A percentile compares a stretch with the other conserved stretches of the same genome.
These are phyloP conservation scores for Diachrysia chrysitis DNA, from an alignment of 2,888 invertebrate species.

Conservation along the genomic window DNA sequence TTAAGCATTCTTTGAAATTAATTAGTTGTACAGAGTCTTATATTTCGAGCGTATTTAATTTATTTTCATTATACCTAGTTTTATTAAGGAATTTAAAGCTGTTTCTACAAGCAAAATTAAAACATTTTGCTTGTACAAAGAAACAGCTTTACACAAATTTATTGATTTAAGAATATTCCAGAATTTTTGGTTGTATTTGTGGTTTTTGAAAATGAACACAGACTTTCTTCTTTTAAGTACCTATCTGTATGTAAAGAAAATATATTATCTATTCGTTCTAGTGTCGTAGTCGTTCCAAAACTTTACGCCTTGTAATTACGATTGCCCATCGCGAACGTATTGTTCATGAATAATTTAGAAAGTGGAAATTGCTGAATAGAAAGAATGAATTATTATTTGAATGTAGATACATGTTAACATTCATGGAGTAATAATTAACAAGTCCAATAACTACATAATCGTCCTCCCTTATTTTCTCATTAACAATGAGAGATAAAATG, in stretches of 20 bases:
- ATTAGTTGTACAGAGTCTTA: neutral
- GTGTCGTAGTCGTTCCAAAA: slow-evolving; percentile 39
- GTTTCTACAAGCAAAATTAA: slow-evolving; percentile 5
- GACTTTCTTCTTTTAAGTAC: neutral
- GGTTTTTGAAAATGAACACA: neutral
- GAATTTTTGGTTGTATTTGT: neutral
- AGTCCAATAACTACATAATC: slow-evolving; percentile 25
- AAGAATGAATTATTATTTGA: slow-evolving; percentile 50
- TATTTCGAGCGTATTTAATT: neutral
- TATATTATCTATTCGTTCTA: slow-evolving; percentile 28
- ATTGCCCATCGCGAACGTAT: slow-evolving; percentile 61
- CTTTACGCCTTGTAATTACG: slow-evolving; percentile 51
- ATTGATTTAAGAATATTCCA: neutral
- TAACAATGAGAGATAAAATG: slow-evolving; percentile 18
- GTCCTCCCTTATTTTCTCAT: slow-evolving; percentile 12
- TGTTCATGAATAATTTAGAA: slow-evolving; percentile 76
- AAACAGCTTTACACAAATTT: neutral
- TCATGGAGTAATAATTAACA: slow-evolving; percentile 21
- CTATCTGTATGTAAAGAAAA: neutral
- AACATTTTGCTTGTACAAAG: too few relatives aligned
- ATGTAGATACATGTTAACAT: slow-evolving; percentile 42
- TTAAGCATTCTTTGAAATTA: slow-evolving; percentile 12
- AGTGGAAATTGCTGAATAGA: slow-evolving; percentile 60
- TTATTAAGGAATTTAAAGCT: neutral
- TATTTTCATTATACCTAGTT: neutral